These are phyloP conservation scores for Nansenia antarctica DNA, from an alignment of 2,113 vertebrate species.

Conservation along the genomic window DNA sequence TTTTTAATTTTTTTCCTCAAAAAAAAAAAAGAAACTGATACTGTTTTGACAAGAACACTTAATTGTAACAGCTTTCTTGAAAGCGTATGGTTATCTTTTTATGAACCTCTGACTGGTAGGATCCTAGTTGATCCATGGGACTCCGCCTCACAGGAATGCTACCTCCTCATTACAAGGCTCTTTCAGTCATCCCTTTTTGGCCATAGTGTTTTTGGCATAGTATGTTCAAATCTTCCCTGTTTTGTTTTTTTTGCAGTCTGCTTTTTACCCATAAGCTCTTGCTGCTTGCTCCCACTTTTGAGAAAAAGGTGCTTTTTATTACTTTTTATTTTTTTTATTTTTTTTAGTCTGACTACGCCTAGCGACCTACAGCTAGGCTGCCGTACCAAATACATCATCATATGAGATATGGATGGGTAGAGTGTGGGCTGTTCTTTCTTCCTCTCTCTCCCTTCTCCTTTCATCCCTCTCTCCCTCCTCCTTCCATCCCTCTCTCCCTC, in stretches of 20 bases:
- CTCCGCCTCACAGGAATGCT: too few relatives aligned
- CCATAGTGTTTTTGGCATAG: too few relatives aligned
- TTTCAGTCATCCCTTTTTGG: too few relatives aligned
- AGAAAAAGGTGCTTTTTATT: too few relatives aligned
- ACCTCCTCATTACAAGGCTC: too few relatives aligned
- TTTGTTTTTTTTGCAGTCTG: neutral
- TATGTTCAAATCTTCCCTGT: too few relatives aligned
- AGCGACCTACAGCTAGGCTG: too few relatives aligned
- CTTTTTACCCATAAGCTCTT: neutral
- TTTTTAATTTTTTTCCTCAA: too few relatives aligned
- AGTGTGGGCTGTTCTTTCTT: neutral
- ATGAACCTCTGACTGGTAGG: neutral
- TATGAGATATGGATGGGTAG: neutral
- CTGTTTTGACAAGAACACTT: slow-evolving; percentile 64
- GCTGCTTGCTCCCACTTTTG: neutral
- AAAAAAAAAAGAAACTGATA: too few relatives aligned
- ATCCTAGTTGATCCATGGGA: neutral
- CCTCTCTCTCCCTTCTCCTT: neutral
- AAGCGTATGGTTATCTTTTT: slow-evolving; percentile 11
- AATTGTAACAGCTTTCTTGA: slow-evolving; percentile 9
- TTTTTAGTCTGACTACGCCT: neutral
- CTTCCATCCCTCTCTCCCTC: neutral
- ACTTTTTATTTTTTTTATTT: neutral
- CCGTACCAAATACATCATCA: too few relatives aligned
- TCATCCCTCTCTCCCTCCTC: neutral